Evolutionary conservation across 2,797 vertebrate species (phyloP), one percentile per base, ranked within the genome.

Genomic region (Dromococcyx pavoninus): DNA sequence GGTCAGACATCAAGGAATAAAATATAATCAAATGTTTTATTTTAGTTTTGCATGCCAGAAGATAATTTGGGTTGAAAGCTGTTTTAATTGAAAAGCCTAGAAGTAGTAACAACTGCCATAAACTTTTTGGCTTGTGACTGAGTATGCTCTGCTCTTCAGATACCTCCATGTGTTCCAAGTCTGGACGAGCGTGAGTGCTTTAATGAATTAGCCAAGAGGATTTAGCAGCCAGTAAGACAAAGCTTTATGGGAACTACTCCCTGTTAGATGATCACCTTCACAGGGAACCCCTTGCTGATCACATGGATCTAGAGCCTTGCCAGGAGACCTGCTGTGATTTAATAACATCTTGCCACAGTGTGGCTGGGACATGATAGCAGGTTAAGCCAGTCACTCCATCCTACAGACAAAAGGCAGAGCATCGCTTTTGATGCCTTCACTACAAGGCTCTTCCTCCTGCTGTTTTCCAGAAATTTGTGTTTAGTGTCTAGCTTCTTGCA

Each of bases 331-430:
- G 1, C 35, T 71, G 94, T 1, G 88, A 7, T 67, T 77, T 56
- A 19, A 19, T 19, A 41, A 41, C 39, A 48, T 8, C 17, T 43
- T 33, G 4, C n/a, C 23, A 15, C 28, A 11, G 37, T n/a, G 27
- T 5, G 46, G 51, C 51, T 48, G 58, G 16, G 41, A 11, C 1
- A 1, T 3, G 5, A 9, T 9, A 3, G 23, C 22, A 7, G 0
- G 0, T n/a, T 22, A 11, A 56, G 48, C 35, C 33, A 24, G 51
- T 17, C 17, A 0, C 82, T 54, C 46, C 27, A 6, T 33, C 33
- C 35, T 0, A 2, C 30, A 27, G 67, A 5, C 61, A 9, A 22
- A 19, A 69, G 33, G 62, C 73, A 58, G 61, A 24, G 22, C 2
- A 4, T 19, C 3, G 2, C 64, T 27, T 69, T 22, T 4, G 27